Conservation (phyloP, 2,888 invertebrate genomes). For the Chalcosyrphus nemorum region DNA sequence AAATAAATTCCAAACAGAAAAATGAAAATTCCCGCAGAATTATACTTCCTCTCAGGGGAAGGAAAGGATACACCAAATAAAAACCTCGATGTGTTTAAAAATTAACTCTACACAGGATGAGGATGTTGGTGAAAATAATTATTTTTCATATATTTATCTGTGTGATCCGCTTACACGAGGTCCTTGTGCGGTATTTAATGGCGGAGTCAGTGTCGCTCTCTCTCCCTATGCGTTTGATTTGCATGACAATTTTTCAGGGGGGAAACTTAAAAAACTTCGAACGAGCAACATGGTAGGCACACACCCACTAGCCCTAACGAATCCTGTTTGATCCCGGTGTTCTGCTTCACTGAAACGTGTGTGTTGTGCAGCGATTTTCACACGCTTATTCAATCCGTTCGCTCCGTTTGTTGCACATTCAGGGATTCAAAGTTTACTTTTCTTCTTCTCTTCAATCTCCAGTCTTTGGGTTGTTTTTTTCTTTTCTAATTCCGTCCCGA, state of each 20-base stretch:
- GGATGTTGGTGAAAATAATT: slow-evolving; percentile 47
- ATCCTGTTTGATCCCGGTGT: slow-evolving; percentile 18
- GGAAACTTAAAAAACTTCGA: slow-evolving; percentile 24
- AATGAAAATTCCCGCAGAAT: slow-evolving; percentile 15
- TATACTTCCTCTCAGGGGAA: slow-evolving; percentile 5
- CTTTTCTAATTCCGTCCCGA: slow-evolving; percentile 31
- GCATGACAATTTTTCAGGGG: slow-evolving; percentile 19
- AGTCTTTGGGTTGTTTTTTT: neutral
- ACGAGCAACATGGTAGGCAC: slow-evolving; percentile 15
- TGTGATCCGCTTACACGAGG: slow-evolving; percentile 14
- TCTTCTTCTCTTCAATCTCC: slow-evolving; percentile 1
- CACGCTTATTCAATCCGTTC: slow-evolving; percentile 51
- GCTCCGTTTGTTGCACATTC: slow-evolving; percentile 47
- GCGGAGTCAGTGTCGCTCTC: too few species aligned
- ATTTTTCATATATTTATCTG: slow-evolving; percentile 39
- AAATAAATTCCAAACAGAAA: slow-evolving; percentile 26
- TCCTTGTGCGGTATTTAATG: neutral
- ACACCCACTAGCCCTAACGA: neutral
- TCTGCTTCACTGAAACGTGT: slow-evolving; percentile 17
- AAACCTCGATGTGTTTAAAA: slow-evolving; percentile 28
- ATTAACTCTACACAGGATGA: slow-evolving; percentile 28
- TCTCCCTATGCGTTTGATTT: slow-evolving; percentile 32
- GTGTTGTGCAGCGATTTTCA: slow-evolving; percentile 56
- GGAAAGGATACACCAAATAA: neutral
- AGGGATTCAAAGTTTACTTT: slow-evolving; percentile 40